phyloP scores from a whole-genome alignment of 2,113 vertebrate species.

The Notarius quadriscutis region DNA sequence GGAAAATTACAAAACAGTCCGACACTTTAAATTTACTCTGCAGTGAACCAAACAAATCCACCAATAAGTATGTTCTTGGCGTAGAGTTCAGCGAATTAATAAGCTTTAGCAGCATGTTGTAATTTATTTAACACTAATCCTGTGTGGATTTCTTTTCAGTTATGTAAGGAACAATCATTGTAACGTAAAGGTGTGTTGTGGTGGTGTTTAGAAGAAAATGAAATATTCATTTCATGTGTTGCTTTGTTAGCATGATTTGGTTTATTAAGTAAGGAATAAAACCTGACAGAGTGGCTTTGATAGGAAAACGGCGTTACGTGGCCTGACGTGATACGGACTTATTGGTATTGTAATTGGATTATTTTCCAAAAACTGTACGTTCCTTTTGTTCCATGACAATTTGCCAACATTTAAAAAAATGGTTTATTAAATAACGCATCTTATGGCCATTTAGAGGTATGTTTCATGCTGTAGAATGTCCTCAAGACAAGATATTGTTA shows the following conservation, averaged over 20 bases:
- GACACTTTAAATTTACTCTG: too few species aligned
- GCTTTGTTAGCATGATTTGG: not conserved
- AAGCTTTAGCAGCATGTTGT: not conserved
- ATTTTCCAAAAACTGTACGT: not conserved
- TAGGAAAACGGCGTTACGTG: not conserved
- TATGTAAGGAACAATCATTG: not conserved
- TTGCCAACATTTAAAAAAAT: not conserved
- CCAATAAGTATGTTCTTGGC: not conserved
- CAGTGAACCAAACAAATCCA: not conserved
- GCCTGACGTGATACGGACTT: not conserved
- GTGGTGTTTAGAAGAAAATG: not conserved
- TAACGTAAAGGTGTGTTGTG: not conserved
- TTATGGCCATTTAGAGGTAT: not conserved
- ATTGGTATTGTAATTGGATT: not conserved
- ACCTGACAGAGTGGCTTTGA: not conserved
- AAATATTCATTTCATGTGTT: not conserved
- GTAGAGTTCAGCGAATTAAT: not conserved
- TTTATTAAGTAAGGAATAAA: not conserved
- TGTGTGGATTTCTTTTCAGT: not conserved
- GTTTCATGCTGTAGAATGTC: not conserved
- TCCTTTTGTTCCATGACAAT: not conserved
- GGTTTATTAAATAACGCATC: not conserved
- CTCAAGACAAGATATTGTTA: not conserved
- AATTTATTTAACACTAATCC: not conserved
- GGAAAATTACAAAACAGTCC: too few species aligned